These are phyloP conservation scores for Ceyx melanurus DNA, from an alignment of 2,113 vertebrate species.

Conservation along the genomic window DNA sequence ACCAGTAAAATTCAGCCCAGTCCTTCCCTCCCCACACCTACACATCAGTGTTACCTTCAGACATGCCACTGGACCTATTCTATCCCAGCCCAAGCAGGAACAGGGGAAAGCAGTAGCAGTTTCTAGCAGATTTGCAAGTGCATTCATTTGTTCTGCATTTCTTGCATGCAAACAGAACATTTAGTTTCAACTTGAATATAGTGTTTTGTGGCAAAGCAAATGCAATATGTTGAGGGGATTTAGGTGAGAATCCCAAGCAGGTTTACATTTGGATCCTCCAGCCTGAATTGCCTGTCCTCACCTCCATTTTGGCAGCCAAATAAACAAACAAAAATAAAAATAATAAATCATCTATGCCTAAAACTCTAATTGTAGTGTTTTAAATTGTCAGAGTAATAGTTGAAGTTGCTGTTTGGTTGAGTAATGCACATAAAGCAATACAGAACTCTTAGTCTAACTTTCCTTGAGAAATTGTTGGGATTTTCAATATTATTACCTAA, in stretches of 20 bases:
- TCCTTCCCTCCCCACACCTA: neutral
- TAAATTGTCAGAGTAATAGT: neutral
- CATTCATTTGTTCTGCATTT: neutral
- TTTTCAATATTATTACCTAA: slow-evolving; percentile 37
- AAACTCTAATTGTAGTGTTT: neutral
- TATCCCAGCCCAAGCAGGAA: neutral
- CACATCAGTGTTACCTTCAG: neutral
- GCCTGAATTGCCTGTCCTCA: neutral
- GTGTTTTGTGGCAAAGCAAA: neutral
- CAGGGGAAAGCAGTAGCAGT: neutral
- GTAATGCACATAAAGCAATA: neutral
- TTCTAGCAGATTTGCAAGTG: neutral
- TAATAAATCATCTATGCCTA: neutral
- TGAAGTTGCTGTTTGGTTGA: neutral
- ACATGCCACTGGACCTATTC: neutral
- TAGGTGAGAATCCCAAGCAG: neutral
- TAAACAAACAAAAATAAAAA: neutral
- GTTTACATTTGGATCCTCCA: neutral
- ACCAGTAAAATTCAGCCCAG: neutral
- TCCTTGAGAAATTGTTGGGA: neutral
- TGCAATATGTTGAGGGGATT: neutral
- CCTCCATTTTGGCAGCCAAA: neutral
- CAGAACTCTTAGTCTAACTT: neutral
- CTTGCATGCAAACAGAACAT: neutral
- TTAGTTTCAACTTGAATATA: neutral